Base-by-base conservation (phyloP, 2,797 vertebrate species). In the Decapterus maruadsi region DNA sequence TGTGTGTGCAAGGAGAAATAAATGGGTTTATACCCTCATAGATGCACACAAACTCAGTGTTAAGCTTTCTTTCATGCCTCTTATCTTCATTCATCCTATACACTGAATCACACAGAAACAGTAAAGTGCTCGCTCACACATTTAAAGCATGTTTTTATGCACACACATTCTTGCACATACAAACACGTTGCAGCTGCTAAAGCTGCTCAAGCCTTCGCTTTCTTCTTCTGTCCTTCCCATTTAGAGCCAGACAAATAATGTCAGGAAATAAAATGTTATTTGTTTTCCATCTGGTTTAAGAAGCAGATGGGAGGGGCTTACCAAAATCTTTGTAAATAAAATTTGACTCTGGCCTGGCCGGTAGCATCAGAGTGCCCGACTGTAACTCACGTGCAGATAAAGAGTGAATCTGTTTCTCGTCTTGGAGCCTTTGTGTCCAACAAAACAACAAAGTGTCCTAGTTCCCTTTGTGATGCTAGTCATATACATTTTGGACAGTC, bases 71-170 rank as follows among this genome's bases (percentile, higher is more conserved):
- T 20, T 74, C 1, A 51, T 61, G 50, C 43, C 43, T 74, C 65
- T 84, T 76, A 71, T 72, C 74, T 76, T 81, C 55, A 81, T 83
- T 62, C 53, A 75, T 81, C 57, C 62, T 48, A 46, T 62, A 17
- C 51, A 29, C 55, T n/a, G n/a, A 70, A 48, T 51, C 51, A 66
- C 43, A 34, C 56, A 36, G 8, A 36, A 8, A 17, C n/a, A 26
- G 11, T 34, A 4, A 53, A 55, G 40, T 14, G 46, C 59, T 62
- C 43, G 29, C 51, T 29, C 40, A 1, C 26, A 26, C 26, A 26
- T 26, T 50, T 20, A 40, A 77, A 69, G 19, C 42, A 66, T 2
- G 16, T 6, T 56, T 68, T 26, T 54, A n/a, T 61, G 38, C 1
- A 31, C 2, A 12, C 19, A 64, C 19, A 42, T 57, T 34, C 42